Percentiles rank a stretch among this genome's conserved stretches.
phyloP scores from a whole-genome alignment of 2,797 vertebrate genomes.

The Manis pentadactyla region DNA sequence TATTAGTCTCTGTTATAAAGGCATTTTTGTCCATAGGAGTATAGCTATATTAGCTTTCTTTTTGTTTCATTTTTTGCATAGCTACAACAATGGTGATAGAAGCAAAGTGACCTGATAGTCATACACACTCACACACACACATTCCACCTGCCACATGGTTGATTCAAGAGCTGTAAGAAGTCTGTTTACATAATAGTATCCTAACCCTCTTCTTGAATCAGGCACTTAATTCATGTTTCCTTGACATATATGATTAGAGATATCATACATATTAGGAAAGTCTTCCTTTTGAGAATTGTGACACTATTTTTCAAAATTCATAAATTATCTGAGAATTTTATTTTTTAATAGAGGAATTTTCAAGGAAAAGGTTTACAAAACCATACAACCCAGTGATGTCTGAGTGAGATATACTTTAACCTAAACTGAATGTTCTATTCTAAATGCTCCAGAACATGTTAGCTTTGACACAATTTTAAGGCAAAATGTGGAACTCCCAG shows the following conservation, averaged over 20 bases:
- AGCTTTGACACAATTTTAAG: constrained; percentile 42
- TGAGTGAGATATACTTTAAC: neutral
- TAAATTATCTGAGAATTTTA: neutral
- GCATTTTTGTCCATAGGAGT: neutral
- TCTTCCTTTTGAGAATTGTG: neutral
- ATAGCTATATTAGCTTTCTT: neutral
- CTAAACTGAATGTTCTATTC: neutral
- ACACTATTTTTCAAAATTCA: neutral
- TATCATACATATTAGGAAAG: neutral
- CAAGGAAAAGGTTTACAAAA: neutral
- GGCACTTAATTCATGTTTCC: neutral
- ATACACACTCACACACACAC: neutral
- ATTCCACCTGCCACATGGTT: neutral
- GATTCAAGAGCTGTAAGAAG: neutral
- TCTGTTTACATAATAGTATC: neutral
- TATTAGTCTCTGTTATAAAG: neutral
- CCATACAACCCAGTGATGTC: rapidly evolving
- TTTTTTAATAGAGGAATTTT: neutral
- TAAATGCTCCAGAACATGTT: neutral
- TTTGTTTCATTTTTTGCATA: neutral
- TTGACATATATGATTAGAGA: neutral
- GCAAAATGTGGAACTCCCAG: neutral
- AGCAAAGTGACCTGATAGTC: neutral
- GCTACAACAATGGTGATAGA: neutral
- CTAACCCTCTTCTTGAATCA: neutral